A percentile compares a stretch with the other conserved stretches of the same genome.
phyloP scores from a whole-genome alignment of 1,140 invertebrate genomes.

The Hyphantria cunea region DNA sequence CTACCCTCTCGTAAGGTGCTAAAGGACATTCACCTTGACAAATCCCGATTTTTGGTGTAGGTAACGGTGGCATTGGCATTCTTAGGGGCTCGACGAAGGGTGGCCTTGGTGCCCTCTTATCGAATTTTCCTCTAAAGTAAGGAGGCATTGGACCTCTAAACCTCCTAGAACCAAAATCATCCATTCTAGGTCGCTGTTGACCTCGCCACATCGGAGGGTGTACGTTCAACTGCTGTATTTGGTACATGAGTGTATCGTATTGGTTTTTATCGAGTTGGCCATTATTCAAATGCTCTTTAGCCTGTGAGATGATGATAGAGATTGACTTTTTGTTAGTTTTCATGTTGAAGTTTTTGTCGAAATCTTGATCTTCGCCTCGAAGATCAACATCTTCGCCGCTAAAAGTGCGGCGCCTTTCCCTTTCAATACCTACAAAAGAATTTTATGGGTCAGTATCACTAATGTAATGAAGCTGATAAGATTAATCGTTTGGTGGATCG shows the following conservation, averaged over 20 bases:
- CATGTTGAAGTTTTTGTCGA: constrained; percentile 75
- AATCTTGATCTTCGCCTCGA: constrained; percentile 77
- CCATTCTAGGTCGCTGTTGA: constrained; percentile 47
- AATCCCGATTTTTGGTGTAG: constrained; percentile 63
- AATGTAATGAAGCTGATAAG: too few relatives aligned
- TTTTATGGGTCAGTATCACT: background rate
- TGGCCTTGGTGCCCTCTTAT: constrained; percentile 51
- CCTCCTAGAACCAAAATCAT: constrained; percentile 58
- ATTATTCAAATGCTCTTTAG: constrained; percentile 89
- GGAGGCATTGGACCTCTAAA: constrained; percentile 60
- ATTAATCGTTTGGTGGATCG: too few relatives aligned
- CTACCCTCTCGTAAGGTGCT: constrained; percentile 56
- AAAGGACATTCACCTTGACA: constrained; percentile 65
- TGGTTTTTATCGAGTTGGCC: constrained; percentile 90
- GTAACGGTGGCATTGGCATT: constrained; percentile 49
- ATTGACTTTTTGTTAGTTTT: constrained; percentile 82
- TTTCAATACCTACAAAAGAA: constrained; percentile 60
- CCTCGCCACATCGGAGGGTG: constrained; percentile 56
- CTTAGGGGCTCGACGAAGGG: constrained; percentile 50
- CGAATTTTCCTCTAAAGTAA: constrained; percentile 65
- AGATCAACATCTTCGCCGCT: constrained; percentile 80
- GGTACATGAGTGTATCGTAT: constrained; percentile 90
- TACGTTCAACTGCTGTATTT: constrained; percentile 90
- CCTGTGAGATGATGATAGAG: constrained; percentile 91
- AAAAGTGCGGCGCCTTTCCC: constrained; percentile 63